Conservation (phyloP, 2,113 vertebrate genomes). For the Galbula dea region DNA sequence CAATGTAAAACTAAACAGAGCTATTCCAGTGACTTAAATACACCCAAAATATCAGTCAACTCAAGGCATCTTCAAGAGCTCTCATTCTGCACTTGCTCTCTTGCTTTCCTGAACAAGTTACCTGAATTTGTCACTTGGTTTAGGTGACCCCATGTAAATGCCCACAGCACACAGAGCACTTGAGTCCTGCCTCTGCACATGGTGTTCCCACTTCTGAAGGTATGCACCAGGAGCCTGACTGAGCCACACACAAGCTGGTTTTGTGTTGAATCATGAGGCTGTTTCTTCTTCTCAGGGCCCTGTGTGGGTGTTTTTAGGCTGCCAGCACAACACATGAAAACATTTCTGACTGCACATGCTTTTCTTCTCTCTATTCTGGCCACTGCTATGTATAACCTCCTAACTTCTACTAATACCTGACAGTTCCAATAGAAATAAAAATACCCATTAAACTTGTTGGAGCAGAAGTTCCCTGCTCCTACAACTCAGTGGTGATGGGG, state of each 20-base stretch:
- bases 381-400: background rate
- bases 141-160: background rate
- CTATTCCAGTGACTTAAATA: background rate
- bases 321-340: constrained; percentile 49
- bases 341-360: background rate
- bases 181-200: background rate
- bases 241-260: background rate
- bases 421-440: background rate
- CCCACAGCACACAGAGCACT: background rate
- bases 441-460: background rate
- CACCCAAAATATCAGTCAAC: background rate
- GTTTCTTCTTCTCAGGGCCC: constrained; percentile 2
- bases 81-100: background rate
- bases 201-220: background rate
- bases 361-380: background rate
- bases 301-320: constrained; percentile 16
- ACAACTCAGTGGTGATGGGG: background rate
- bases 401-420: background rate
- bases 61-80: background rate
- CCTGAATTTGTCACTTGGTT: background rate
- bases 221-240: background rate
- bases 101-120: background rate
- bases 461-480: background rate
- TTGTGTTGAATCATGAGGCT: background rate
- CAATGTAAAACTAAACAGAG: background rate